A percentile compares a stretch with the other conserved stretches of the same genome.
phyloP scores from a whole-genome alignment of 2,797 vertebrate species.

The Ctenopoma kingsleyae region DNA sequence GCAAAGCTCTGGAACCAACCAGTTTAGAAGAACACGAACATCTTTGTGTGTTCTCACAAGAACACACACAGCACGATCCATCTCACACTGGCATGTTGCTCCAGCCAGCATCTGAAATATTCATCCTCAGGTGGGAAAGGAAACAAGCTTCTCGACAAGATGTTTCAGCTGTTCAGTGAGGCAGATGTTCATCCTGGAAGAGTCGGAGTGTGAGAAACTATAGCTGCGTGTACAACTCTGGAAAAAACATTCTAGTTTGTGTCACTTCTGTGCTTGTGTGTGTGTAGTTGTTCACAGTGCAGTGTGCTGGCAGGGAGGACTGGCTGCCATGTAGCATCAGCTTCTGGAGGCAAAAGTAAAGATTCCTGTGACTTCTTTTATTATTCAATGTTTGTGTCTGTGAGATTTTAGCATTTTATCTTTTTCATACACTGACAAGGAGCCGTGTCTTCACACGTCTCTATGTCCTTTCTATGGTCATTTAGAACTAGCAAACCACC shows the following conservation, averaged over 20 bases:
- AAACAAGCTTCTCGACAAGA: slow-evolving; percentile 1
- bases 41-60: too few species aligned
- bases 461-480: too few species aligned
- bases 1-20: too few species aligned
- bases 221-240: slow-evolving; percentile 3
- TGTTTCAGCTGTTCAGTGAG: background rate
- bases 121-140: slow-evolving; percentile 26
- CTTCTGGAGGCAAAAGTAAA: slow-evolving; percentile 1
- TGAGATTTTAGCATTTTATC: background rate
- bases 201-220: background rate
- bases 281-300: background rate
- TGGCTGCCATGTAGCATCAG: slow-evolving; percentile 27
- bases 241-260: slow-evolving; percentile 2
- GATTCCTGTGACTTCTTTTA: background rate
- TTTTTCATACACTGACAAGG: too few species aligned
- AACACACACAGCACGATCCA: background rate
- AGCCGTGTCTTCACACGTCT: too few species aligned
- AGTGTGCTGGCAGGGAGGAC: slow-evolving; percentile 20
- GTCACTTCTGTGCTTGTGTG: background rate
- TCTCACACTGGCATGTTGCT: slow-evolving; percentile 2
- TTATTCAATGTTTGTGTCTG: too few species aligned
- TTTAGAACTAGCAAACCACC: too few species aligned
- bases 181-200: slow-evolving; percentile 29
- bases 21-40: background rate
- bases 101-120: slow-evolving; percentile 39